Base-by-base conservation (phyloP, 2,113 vertebrate species). In the Fulica atra region DNA sequence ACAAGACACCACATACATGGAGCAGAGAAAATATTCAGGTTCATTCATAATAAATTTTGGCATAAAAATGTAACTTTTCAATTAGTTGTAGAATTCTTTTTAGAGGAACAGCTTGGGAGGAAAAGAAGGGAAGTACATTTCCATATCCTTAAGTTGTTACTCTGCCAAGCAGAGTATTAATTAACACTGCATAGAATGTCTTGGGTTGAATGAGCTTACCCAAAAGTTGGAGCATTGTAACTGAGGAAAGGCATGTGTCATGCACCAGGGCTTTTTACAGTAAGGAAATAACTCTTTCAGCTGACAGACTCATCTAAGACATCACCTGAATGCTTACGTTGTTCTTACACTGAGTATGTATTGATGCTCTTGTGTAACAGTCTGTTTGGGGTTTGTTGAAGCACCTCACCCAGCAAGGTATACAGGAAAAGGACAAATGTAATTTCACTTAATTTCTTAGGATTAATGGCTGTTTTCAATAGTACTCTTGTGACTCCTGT, bases 1-100 rank as follows among this genome's bases (percentile, higher is more conserved):
- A 98, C 95, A 99, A 99, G 97, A 99, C 99, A 42, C 99, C 99
- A 50, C 99, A 99, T 92, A 98, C 99, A 4, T 99, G 99, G 99
- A 99, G 96, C 89, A 98, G 98, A 97, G 99, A 99, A 95, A 99
- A 99, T 93, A 99, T 99, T 93, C 99, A 99, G 99, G 99, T 99
- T 94, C 81, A 23, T 48, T 48, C 20, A 48, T 48, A 48, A 48
- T 48, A 48, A 48, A 48, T 23, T 48, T 23, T 48, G 21, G 48
- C 48, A 23, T 48, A 23, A 46, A 46, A 46, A 48, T 48, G 48
- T 48, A 48, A 48, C 48, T 48, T 10, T 48, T 48, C 20, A 31
- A 2, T 53, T 31, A 84, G 25, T 46, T 76, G 18, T 64, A 42
- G 28, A n/a, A 40, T 78, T 77, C 13, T 74, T 93, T 72, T 11